These are phyloP conservation scores for Diplodus puntazzo DNA, from an alignment of 2,797 vertebrate genomes.

Conservation along the genomic window DNA sequence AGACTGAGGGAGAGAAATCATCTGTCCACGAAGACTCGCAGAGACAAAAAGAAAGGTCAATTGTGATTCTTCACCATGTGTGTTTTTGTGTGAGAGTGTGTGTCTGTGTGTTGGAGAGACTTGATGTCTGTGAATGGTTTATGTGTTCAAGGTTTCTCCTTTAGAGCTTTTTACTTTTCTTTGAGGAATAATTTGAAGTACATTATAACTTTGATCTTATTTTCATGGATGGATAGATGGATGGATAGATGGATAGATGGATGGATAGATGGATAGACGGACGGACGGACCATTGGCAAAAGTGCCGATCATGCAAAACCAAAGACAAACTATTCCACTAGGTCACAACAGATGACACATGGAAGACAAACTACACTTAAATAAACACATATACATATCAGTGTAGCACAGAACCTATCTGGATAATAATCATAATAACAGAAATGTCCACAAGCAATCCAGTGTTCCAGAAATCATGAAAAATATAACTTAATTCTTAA, in stretches of 20 bases:
- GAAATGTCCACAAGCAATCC: too few species aligned
- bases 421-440: background rate
- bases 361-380: background rate
- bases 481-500: background rate
- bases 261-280: too few species aligned
- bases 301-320: background rate
- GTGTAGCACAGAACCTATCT: background rate
- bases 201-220: background rate
- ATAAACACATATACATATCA: background rate
- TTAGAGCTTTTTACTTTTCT: background rate
- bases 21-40: conserved; percentile 71
- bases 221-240: background rate
- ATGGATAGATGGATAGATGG: too few species aligned
- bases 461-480: background rate
- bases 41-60: conserved; percentile 84
- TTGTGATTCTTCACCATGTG: conserved; percentile 78
- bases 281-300: background rate
- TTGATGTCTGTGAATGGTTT: conserved; percentile 1
- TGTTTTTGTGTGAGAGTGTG: conserved; percentile 12
- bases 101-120: conserved; percentile 10
- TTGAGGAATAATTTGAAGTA: background rate
- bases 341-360: background rate
- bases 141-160: background rate
- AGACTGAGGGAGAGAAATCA: conserved; percentile 76
- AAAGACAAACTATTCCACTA: background rate